These are phyloP conservation scores for Chironomus tentans DNA, from an alignment of 2,888 invertebrate genomes.

Conservation along the genomic window DNA sequence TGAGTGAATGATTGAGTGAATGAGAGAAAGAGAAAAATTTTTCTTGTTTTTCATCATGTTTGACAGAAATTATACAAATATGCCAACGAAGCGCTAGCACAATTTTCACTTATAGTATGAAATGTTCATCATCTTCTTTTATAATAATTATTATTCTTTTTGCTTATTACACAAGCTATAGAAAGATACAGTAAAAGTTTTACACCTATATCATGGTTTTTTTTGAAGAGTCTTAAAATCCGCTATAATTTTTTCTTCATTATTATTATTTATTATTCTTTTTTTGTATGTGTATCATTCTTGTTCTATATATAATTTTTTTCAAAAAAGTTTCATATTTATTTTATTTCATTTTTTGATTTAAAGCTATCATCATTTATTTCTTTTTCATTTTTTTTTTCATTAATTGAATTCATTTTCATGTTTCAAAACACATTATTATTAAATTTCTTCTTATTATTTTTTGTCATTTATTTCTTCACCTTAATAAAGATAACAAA, in stretches of 20 bases:
- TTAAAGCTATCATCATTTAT: conserved; percentile 17
- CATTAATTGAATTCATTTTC: conserved; percentile 12
- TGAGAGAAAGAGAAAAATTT: no score
- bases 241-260: not conserved
- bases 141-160: not conserved
- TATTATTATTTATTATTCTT: not conserved
- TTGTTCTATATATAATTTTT: not conserved
- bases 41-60: no score
- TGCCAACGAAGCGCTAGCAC: not conserved
- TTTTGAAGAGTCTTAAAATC: not conserved
- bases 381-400: not conserved
- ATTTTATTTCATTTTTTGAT: conserved; percentile 14
- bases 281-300: not conserved
- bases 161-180: not conserved
- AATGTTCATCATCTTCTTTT: not conserved
- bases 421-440: conserved; percentile 9
- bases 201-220: not conserved
- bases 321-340: not conserved
- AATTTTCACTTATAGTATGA: not conserved
- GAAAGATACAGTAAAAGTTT: not conserved
- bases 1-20: not conserved
- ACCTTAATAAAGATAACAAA: conserved; percentile 23
- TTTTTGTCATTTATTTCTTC: conserved; percentile 12
- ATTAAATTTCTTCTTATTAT: not conserved
- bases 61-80: not conserved